Conservation (phyloP, 2,113 vertebrate species). For the Psittacula cyanocephala region DNA sequence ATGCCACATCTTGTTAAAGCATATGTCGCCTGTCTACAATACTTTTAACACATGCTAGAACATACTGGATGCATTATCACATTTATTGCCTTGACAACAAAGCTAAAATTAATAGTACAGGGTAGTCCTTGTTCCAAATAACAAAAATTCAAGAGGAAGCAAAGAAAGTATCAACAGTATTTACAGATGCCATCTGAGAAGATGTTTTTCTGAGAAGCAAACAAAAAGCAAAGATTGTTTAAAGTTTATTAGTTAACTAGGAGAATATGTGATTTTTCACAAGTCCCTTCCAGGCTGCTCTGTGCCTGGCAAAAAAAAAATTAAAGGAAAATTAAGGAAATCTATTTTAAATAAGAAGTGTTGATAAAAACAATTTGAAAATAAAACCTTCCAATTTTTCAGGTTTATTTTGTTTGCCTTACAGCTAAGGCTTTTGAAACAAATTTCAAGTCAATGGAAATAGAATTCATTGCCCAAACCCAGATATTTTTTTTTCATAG, state of each 20-base stretch:
- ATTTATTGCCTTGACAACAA: slow-evolving; percentile 57
- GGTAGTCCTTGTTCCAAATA: not conserved
- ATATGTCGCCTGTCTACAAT: slow-evolving; percentile 20
- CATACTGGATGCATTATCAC: slow-evolving; percentile 48
- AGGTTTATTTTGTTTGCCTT: not conserved
- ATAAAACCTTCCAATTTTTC: not conserved
- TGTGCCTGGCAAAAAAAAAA: not conserved
- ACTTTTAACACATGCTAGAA: slow-evolving; percentile 48
- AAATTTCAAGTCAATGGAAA: not conserved
- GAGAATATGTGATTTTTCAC: not conserved
- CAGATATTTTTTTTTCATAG: not conserved
- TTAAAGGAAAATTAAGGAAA: not conserved
- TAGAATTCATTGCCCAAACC: not conserved
- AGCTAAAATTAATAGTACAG: slow-evolving; percentile 30
- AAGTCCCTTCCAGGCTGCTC: not conserved
- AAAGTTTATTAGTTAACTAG: not conserved
- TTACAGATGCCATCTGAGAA: not conserved
- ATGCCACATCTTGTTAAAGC: slow-evolving; percentile 47
- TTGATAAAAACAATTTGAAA: not conserved
- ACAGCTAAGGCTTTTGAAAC: not conserved
- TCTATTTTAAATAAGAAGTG: not conserved
- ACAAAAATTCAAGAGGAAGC: not conserved
- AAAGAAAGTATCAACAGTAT: not conserved
- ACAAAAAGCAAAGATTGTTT: not conserved
- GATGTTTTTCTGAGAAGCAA: not conserved